Base-by-base conservation (phyloP, 2,797 vertebrate genomes). In the Pseudocheirus occidentalis region DNA sequence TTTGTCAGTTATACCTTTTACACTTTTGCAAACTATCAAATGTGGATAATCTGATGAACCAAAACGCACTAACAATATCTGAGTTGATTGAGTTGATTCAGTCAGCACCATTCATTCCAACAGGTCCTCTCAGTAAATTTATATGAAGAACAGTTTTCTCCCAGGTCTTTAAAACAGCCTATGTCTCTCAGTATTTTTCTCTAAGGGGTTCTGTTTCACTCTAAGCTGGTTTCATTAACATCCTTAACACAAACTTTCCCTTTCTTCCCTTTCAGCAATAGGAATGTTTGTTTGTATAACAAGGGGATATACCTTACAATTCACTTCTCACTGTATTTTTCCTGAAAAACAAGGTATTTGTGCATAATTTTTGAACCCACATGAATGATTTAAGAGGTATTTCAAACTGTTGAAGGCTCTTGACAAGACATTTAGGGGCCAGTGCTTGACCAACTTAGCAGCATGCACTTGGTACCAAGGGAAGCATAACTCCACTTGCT, bases 401-500 rank as follows among this genome's bases (percentile, higher is more conserved):
- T 81, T 46, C 73, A 81, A 28, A 27, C 3, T 27, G 18, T 50
- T 4, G 21, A 87, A 27, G 24, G 40, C 73, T 27, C 3, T 11
- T 11, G 9, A 7, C 9, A 7, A 50, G 73, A 24, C 14, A 27
- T 46, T 81, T 81, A 81, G 73, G 73, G 40, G 7, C n/a, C n/a
- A 81, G 18, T 81, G n/a, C 40, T 87, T 87, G 40, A 87, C 73
- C 73, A 87, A 0, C 3, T 27, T 14, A 87, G 40, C 6, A 4
- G 3, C 40, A 87, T 40, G 3, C 9, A 87, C 24, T 87, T 87
- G 13, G 40, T 46, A 50, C 18, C 27, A 13, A 91, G 55, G 34
- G 16, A 94, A 95, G 66, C 46, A 54, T 31, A 58, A 89, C 90
- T 93, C 89, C 31, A 55, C 55, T 91, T 90, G 52, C 28, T 91